Percentiles rank a stretch among this genome's conserved stretches.
These are phyloP conservation scores for Drosophila nasuta DNA, from an alignment of 1,140 invertebrate genomes.

Conservation along the genomic window DNA sequence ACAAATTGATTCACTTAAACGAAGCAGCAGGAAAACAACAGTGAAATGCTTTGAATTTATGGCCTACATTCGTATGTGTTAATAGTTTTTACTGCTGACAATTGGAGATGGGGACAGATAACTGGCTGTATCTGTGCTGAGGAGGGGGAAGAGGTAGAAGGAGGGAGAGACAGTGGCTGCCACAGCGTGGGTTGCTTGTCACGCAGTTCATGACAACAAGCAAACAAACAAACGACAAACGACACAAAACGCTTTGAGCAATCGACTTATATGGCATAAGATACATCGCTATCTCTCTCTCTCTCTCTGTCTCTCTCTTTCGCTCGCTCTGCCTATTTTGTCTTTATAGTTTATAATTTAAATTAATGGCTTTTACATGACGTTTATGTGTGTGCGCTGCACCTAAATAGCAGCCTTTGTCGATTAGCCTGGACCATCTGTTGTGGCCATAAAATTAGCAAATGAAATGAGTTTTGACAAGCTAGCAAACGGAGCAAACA, in stretches of 20 bases:
- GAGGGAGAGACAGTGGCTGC: not conserved
- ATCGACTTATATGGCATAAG: constrained; percentile 69
- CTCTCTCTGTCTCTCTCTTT: not conserved
- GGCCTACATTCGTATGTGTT: constrained; percentile 19
- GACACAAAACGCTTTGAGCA: constrained; percentile 42
- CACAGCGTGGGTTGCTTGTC: constrained; percentile 54
- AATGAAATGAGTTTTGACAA: constrained; percentile 51
- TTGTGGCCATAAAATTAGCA: constrained; percentile 71
- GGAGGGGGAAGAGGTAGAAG: not conserved
- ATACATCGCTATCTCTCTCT: constrained; percentile 15
- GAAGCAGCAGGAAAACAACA: constrained; percentile 11
- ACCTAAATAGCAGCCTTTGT: constrained; percentile 27
- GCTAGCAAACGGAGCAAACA: constrained; percentile 8
- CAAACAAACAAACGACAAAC: constrained; percentile 11
- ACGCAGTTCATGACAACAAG: constrained; percentile 76
- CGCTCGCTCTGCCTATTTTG: constrained; percentile 50
- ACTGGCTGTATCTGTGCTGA: not conserved
- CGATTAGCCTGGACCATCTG: constrained; percentile 69
- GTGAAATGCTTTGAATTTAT: constrained; percentile 28
- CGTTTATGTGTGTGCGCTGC: constrained; percentile 51
- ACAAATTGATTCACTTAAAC: constrained; percentile 15
- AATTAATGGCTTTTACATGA: constrained; percentile 80
- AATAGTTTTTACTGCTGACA: constrained; percentile 36
- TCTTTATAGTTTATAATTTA: constrained; percentile 80
- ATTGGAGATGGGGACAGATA: constrained; percentile 34